These are phyloP conservation scores for Neoitamus cyanurus DNA, from an alignment of 2,888 invertebrate genomes.

Conservation along the genomic window DNA sequence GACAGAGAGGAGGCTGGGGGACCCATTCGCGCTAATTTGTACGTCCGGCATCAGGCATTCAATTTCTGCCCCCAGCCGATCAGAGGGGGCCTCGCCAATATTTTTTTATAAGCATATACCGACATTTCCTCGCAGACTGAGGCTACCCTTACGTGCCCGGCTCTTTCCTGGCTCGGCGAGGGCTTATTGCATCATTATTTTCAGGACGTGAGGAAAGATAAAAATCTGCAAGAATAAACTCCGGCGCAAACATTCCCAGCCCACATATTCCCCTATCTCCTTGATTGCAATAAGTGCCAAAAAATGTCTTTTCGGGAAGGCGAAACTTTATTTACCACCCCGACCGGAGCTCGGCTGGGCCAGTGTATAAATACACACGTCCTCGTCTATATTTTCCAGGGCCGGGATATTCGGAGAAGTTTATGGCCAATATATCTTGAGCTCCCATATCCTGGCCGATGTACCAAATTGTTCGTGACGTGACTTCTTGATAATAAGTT, in stretches of 20 bases:
- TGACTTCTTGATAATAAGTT: constrained; percentile 53
- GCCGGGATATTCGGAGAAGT: constrained; percentile 41
- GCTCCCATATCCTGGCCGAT: constrained; percentile 49
- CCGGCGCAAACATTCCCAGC: constrained; percentile 11
- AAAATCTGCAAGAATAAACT: constrained; percentile 10
- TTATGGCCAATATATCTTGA: constrained; percentile 52
- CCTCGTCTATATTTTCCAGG: constrained; percentile 13
- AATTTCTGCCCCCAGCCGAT: not conserved
- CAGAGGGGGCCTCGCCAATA: not conserved
- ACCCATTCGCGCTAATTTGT: not conserved
- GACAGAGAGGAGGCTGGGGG: not conserved
- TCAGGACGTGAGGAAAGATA: constrained; percentile 19
- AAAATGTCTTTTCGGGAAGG: constrained; percentile 36
- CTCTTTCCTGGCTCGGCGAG: not conserved
- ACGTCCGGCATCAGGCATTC: not conserved
- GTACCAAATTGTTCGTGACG: constrained; percentile 52
- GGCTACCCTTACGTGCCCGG: not conserved
- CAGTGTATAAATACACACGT: constrained; percentile 38
- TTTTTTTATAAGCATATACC: not conserved
- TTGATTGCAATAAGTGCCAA: constrained; percentile 41
- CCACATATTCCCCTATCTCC: constrained; percentile 15
- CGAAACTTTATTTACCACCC: constrained; percentile 37
- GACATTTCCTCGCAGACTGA: not conserved
- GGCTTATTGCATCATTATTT: constrained; percentile 35
- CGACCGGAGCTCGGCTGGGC: not conserved